Evolutionary conservation across 2,113 vertebrate genomes (phyloP), one percentile per base, ranked within the genome.

Genomic region (Aspidoscelis tigris): DNA sequence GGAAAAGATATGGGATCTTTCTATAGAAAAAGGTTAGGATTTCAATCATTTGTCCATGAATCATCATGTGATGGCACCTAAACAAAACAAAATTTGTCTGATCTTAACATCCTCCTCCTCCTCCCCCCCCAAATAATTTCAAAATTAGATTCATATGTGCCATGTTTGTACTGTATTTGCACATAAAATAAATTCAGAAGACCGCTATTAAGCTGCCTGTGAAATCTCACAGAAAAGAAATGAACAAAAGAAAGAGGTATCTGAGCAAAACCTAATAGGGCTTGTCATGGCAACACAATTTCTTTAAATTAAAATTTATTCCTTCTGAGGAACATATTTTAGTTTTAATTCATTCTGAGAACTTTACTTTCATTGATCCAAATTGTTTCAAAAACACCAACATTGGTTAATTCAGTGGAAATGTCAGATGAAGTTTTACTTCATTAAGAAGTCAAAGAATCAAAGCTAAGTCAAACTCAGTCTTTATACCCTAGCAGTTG

Each of bases 381-480:
- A 84, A 79, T 65, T 84, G 68, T 11, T 72, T 64, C 41, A 84
- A 84, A 79, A 55, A 41, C 76, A 24, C 16, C 44, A 53, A 64
- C 76, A 72, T 73, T 71, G 76, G 79, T 84, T 84, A 84, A 84
- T 84, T 50, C 68, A 73, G 12, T 79, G 68, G 73, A 84, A 78
- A 79, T 72, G 64, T 79, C 78, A 78, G 55, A 47, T n/a, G 76
- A 84, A 47, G 53, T 73, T 79, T 47, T 3, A 64, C 76, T 73
- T 84, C 68, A 84, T 84, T 84, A 84, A 78, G 41, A 64, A 84
- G 76, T 79, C 68, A 84, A 78, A 65, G 41, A 73, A 26, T 76
- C 33, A 84, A 26, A 39, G 22, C 53, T 41, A 73, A 82, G 21
- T 82, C 41, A 64, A 44, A 44, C 7, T 21, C 6, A 41, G 64